Evolutionary conservation across 2,113 vertebrate genomes (phyloP), one percentile per base, ranked within the genome.

Genomic region (Tretioscincus oriximinensis): DNA sequence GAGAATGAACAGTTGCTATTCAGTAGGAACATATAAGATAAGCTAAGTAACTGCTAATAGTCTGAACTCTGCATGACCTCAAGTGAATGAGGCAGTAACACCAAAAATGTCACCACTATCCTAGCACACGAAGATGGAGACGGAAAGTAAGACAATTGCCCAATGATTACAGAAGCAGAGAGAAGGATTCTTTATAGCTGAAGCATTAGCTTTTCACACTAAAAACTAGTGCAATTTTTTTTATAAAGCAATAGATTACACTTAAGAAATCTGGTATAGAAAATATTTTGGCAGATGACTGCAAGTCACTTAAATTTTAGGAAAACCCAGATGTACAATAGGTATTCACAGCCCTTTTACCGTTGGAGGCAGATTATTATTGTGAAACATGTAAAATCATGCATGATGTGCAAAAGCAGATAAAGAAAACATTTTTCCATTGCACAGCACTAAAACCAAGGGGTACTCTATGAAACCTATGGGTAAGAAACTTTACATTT

Each of bases 41-140:
- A 92, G 90, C 83, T 90, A 89, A 91, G 90, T 92, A 88, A 89
- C 89, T 90, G 89, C 87, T 91, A 92, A 92, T 81, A 92, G 83
- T 81, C 64, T 93, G 90, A 93, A 93, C 93, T 93, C 83, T 80
- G 61, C 81, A 80, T 89, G 88, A 94, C 89, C 92, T 76, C 75
- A 70, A 26, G 58, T 72, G 83, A 89, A 83, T 83, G 83, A 84
- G 81, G 22, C 83, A 10, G 78, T 88, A 87, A 89, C 73, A 89
- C 76, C 82, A 51, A 7, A 76, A 87, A 91, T 84, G 78, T 85
- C 87, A 31, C 61, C 82, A 65, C 63, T 74, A 28, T 0, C 0
- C 77, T 89, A 54, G 29, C 79, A 74, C 51, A 49, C 35, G 22
- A 31, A 60, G 22, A 51, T 72, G 73, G 69, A 87, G 86, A 28